phyloP scores from a whole-genome alignment of 2,888 invertebrate species.

The Laspeyria flexula region DNA sequence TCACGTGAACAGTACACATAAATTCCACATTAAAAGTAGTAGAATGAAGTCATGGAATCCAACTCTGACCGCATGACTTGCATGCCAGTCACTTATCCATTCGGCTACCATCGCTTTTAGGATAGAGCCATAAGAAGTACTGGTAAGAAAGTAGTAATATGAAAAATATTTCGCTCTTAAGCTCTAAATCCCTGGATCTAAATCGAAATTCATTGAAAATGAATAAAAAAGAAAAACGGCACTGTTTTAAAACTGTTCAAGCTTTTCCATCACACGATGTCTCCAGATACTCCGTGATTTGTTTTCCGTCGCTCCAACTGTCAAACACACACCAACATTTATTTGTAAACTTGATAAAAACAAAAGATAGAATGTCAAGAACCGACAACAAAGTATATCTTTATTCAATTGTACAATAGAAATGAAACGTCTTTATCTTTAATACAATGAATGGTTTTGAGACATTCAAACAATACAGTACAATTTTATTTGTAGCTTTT shows the following conservation, averaged over 20 bases:
- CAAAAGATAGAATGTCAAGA: conserved; percentile 36
- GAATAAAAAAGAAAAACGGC: no score
- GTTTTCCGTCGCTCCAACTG: conserved; percentile 13
- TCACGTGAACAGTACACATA: no score
- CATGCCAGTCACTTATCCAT: no score
- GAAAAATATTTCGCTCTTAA: no score
- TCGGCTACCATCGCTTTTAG: no score
- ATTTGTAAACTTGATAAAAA: conserved; percentile 33
- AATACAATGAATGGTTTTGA: conserved; percentile 19
- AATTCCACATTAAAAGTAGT: no score
- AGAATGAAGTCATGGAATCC: no score
- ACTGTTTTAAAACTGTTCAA: neutral
- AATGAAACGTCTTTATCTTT: conserved; percentile 19
- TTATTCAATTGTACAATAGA: conserved; percentile 20
- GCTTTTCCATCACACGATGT: neutral
- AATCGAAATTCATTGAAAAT: no score
- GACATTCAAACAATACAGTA: conserved; percentile 3
- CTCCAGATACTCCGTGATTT: conserved; percentile 4
- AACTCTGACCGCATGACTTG: no score
- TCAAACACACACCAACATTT: conserved; percentile 26
- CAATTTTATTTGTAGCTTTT: conserved; percentile 4
- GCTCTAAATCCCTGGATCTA: no score
- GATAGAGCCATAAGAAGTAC: no score
- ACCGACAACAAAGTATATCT: conserved; percentile 20
- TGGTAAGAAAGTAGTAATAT: no score